Evolutionary conservation across 2,797 vertebrate genomes (phyloP).

Genomic region (Mionectes olivaceus): DNA sequence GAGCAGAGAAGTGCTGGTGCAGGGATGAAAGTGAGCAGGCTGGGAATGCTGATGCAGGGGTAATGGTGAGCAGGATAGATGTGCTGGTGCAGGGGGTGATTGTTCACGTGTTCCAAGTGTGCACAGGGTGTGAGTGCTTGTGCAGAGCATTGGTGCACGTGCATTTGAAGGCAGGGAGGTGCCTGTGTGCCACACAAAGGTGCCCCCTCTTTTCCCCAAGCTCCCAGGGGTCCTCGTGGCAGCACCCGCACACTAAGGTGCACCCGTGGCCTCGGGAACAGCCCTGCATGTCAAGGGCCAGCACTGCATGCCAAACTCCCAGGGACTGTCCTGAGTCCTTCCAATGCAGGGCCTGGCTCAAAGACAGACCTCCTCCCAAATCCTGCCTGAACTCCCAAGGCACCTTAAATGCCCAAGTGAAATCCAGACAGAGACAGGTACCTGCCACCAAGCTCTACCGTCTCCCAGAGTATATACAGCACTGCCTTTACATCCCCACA

Average conservation of each 20-base stretch:
- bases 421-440: not conserved
- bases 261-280: fast-evolving
- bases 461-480: not conserved
- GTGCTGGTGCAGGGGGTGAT: not conserved
- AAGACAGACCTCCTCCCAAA: not conserved
- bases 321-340: no score
- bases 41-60: fast-evolving
- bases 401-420: not conserved
- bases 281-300: not conserved
- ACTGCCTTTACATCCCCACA: not conserved
- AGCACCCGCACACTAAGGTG: no score
- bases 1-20: not conserved
- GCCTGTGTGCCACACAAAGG: not conserved
- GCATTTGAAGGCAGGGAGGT: fast-evolving
- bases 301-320: fast-evolving
- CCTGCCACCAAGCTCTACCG: not conserved
- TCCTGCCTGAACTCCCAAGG: not conserved
- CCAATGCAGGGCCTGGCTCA: not conserved
- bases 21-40: not conserved
- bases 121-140: fast-evolving
- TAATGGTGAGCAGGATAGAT: no score
- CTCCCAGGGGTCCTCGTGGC: not conserved
- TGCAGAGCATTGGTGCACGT: not conserved
- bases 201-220: not conserved
- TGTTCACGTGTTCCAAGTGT: fast-evolving